These are phyloP conservation scores for Myotis pilosus DNA, from an alignment of 2,797 vertebrate species.

Conservation along the genomic window DNA sequence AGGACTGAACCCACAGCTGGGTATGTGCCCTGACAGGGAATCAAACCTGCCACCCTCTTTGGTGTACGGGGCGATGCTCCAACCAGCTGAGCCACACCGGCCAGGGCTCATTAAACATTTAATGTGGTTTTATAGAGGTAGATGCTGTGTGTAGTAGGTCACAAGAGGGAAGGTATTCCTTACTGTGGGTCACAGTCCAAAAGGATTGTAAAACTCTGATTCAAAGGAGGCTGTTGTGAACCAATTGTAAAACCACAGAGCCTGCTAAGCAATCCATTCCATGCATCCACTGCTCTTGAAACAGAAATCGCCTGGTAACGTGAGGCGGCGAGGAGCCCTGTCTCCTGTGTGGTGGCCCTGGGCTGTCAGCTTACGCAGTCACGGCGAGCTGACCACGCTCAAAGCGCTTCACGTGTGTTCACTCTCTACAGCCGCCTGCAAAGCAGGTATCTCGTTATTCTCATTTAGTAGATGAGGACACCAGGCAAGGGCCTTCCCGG, in stretches of 20 bases:
- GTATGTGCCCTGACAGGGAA: background rate
- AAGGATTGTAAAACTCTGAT: background rate
- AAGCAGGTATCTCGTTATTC: background rate
- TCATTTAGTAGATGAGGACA: background rate
- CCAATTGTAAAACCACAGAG: background rate
- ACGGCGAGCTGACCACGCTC: background rate
- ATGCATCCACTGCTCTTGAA: background rate
- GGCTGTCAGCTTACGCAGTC: too few species aligned
- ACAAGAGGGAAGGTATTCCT: background rate
- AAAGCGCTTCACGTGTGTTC: background rate
- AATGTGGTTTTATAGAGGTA: background rate
- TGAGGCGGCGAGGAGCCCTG: background rate
- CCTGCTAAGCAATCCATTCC: background rate
- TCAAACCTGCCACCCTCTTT: background rate
- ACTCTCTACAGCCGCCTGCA: background rate
- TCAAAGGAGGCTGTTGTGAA: background rate
- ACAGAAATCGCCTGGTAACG: background rate
- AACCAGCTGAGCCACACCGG: background rate
- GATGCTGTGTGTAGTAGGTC: background rate
- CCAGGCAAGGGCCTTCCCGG: background rate
- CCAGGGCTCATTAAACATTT: background rate
- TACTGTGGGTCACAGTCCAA: background rate
- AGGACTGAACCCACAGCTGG: background rate
- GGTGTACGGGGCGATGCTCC: background rate
- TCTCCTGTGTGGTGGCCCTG: accelerated